phyloP scores from a whole-genome alignment of 2,888 invertebrate genomes.

The Proisotoma minuta region DNA sequence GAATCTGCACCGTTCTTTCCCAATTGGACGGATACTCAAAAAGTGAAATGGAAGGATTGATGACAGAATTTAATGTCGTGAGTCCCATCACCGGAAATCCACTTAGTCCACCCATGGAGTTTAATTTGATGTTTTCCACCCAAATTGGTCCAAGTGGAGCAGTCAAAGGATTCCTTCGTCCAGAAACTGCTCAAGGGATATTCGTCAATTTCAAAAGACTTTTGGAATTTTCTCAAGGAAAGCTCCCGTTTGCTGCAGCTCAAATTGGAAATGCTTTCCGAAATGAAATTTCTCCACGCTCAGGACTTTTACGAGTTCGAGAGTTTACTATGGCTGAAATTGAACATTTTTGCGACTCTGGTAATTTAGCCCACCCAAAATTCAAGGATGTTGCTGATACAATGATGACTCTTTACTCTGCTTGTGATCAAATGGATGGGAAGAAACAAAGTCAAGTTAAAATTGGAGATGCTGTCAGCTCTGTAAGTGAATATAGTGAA shows the following conservation, averaged over 20 bases:
- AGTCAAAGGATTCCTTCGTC: constrained; percentile 70
- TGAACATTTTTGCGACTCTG: constrained; percentile 97
- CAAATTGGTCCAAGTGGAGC: constrained; percentile 95
- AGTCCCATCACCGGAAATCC: constrained; percentile 94
- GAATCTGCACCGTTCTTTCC: constrained; percentile 40
- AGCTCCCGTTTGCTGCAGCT: constrained; percentile 94
- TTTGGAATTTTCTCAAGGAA: constrained; percentile 93
- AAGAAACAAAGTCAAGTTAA: constrained; percentile 70
- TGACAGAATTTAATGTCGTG: constrained; percentile 84
- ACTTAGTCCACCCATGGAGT: constrained; percentile 90
- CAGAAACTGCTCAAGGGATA: constrained; percentile 99
- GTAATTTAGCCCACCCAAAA: constrained; percentile 80
- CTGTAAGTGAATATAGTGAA: constrained; percentile 51
- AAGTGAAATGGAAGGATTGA: constrained; percentile 78
- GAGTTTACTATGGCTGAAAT: constrained; percentile 99
- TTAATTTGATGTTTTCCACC: constrained; percentile 98
- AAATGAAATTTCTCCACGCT: constrained; percentile 98
- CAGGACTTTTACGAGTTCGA: constrained; percentile 88
- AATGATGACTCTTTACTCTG: constrained; percentile 80
- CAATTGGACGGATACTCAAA: constrained; percentile 85
- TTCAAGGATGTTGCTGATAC: constrained; percentile 73
- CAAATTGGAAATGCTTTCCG: constrained; percentile 98
- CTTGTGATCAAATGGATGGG: constrained; percentile 96
- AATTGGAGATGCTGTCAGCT: constrained; percentile 83
- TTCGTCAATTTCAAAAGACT: constrained; percentile 99